Base-by-base conservation (phyloP, 2,888 invertebrate species). In the Caenorhabditis plicata region DNA sequence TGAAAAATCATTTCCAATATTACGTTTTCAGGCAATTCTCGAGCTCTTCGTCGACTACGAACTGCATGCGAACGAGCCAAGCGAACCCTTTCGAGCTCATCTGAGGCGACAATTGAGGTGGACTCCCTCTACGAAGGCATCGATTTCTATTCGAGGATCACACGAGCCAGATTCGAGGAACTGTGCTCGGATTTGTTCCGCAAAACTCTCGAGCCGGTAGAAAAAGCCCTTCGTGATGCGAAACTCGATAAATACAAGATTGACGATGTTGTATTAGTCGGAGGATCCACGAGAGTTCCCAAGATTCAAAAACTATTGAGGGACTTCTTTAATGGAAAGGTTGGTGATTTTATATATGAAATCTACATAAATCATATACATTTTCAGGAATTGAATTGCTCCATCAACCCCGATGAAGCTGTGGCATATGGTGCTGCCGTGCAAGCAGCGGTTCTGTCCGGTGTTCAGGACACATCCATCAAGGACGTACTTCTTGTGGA, bases 121-220 rank as follows among this genome's bases (percentile, higher is more conserved):
- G 94, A 95, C 82, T 92, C 93, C 1, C 86, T 95, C 50, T 92
- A 87, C 77, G 93, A 95, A 82, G 94, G 94, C 64, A 88, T 92
- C 71, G 95, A 98, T 82, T 95, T 92, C 86, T 92, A 93, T 85
- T 92, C 93, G 0, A 90, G 88, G 44, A 90, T 96, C 81, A 93
- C 94, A n/a, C 87, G 94, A 76, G 95, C 95, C 53, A 88, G 93
- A 78, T 98, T 98, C 83, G 96, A 98, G 83, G 95, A 96, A 82
- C 85, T 98, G 80, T 91, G 92, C 82, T 90, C 92, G 13, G 95
- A 96, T 83, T 86, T 96, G 71, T 95, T 98, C 89, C 87, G 93
- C 68, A 89, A 89, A 58, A 95, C 95, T 60, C 87, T 98, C 86
- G 92, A 93, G 80, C 94, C 94, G 4, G 95, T 96, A 0, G 94